These are phyloP conservation scores for Andricus grossulariae DNA, from an alignment of 1,140 invertebrate species.

Conservation along the genomic window DNA sequence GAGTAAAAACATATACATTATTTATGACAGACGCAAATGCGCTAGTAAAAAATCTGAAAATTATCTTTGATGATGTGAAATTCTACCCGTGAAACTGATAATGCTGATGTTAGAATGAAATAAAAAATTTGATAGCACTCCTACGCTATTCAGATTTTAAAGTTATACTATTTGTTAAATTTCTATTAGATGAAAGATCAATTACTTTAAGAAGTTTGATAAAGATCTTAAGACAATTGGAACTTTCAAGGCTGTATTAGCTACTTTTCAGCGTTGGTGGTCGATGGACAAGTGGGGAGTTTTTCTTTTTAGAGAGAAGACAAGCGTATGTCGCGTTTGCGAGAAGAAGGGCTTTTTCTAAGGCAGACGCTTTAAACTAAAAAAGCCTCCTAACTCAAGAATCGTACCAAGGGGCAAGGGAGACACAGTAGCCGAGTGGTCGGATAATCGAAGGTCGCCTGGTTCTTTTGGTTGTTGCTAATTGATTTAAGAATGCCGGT, in stretches of 20 bases:
- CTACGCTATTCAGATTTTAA: not conserved
- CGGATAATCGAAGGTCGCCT: constrained; percentile 66
- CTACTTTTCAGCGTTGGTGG: constrained; percentile 37
- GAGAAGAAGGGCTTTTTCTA: constrained; percentile 41
- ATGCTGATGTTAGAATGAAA: not conserved
- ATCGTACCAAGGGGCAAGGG: constrained; percentile 7
- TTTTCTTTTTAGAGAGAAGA: constrained; percentile 25
- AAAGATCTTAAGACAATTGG: constrained; percentile 43
- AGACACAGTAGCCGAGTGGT: constrained; percentile 19
- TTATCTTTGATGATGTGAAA: not conserved
- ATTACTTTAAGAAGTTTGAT: constrained; percentile 1
- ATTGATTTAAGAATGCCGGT: constrained; percentile 68
- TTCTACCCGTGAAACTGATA: not conserved
- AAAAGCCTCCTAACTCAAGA: constrained; percentile 53
- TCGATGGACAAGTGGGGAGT: not conserved
- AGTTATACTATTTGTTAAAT: not conserved
- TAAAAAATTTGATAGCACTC: not conserved
- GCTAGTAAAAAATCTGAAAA: constrained; percentile 1
- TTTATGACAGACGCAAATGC: constrained; percentile 1
- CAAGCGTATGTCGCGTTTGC: constrained; percentile 38
- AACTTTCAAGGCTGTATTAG: constrained; percentile 47
- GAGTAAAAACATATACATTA: constrained; percentile 17
- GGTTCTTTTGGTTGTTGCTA: constrained; percentile 65
- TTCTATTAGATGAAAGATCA: constrained; percentile 48
- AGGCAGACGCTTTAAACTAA: constrained; percentile 41